Evolutionary conservation across 2,888 invertebrate genomes (phyloP).

Genomic region (Epicampocera succincta): DNA sequence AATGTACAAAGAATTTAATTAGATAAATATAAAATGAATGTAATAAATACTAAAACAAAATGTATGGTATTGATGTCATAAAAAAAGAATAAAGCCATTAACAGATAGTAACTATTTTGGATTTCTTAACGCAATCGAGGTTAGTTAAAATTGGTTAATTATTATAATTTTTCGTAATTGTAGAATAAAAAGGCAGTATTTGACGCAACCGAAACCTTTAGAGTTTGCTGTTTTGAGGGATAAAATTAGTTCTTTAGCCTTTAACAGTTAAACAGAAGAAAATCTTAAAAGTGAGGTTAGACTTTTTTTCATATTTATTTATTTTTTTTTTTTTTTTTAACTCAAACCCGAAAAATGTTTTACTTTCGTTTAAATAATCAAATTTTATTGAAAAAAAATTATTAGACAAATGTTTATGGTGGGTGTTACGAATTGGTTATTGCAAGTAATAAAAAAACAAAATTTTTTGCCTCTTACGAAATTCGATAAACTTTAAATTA

Average conservation of each 20-base stretch:
- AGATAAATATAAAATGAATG: conserved; percentile 34
- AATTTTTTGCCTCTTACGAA: conserved; percentile 63
- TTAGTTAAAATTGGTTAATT: conserved; percentile 59
- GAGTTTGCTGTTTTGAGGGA: conserved; percentile 27
- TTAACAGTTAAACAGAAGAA: conserved; percentile 6
- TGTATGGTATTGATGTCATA: conserved; percentile 40
- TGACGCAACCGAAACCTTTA: conserved; percentile 58
- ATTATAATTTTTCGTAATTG: conserved; percentile 38
- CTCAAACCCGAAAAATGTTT: conserved; percentile 81
- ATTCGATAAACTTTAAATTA: no score
- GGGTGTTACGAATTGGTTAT: conserved; percentile 76
- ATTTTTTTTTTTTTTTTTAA: conserved; percentile 1
- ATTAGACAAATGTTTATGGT: conserved; percentile 68
- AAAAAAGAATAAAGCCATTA: conserved; percentile 52
- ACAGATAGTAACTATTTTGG: conserved; percentile 28
- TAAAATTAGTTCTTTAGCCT: conserved; percentile 36
- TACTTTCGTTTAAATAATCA: conserved; percentile 76
- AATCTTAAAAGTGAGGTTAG: conserved; percentile 51
- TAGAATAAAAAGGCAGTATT: conserved; percentile 32
- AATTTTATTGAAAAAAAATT: conserved; percentile 42
- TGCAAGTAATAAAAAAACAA: conserved; percentile 77
- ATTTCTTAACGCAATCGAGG: conserved; percentile 39
- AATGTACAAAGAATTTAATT: conserved; percentile 33
- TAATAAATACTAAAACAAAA: conserved; percentile 48
- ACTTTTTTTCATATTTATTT: no score